phyloP scores from a whole-genome alignment of 2,888 invertebrate species.

The Ommatoiulus sabulosus region DNA sequence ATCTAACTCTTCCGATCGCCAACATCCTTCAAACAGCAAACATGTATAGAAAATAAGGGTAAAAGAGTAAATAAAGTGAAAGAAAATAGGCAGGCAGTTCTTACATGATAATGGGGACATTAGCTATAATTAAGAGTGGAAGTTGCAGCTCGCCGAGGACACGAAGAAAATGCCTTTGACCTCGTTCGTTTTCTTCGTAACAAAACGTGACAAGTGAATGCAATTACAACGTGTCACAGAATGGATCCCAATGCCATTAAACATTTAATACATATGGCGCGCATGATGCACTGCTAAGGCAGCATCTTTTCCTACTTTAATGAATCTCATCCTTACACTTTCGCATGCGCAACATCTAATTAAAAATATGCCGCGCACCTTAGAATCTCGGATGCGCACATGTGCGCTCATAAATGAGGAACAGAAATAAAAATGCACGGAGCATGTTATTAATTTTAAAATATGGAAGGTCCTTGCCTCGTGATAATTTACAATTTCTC shows the following conservation, averaged over 20 bases:
- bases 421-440: neutral
- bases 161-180: slow-evolving; percentile 18
- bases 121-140: neutral
- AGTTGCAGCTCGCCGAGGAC: neutral
- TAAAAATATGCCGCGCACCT: slow-evolving; percentile 25
- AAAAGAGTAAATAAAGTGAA: neutral
- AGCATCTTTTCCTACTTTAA: slow-evolving; percentile 26
- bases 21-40: neutral
- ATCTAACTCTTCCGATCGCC: neutral
- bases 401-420: slow-evolving; percentile 25
- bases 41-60: neutral
- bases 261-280: slow-evolving; percentile 45
- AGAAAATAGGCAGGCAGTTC: slow-evolving; percentile 2
- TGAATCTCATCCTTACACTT: slow-evolving; percentile 3
- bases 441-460: slow-evolving; percentile 31
- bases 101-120: neutral
- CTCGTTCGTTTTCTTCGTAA: neutral
- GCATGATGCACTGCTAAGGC: slow-evolving; percentile 18
- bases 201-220: slow-evolving; percentile 27
- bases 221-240: slow-evolving; percentile 47
- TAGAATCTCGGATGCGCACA: neutral
- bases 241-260: slow-evolving; percentile 1
- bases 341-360: neutral
- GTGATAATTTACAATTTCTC: neutral
- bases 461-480: slow-evolving; percentile 6